Evolutionary conservation across 2,888 invertebrate genomes (phyloP).

Genomic region (Phlogophora meticulosa): DNA sequence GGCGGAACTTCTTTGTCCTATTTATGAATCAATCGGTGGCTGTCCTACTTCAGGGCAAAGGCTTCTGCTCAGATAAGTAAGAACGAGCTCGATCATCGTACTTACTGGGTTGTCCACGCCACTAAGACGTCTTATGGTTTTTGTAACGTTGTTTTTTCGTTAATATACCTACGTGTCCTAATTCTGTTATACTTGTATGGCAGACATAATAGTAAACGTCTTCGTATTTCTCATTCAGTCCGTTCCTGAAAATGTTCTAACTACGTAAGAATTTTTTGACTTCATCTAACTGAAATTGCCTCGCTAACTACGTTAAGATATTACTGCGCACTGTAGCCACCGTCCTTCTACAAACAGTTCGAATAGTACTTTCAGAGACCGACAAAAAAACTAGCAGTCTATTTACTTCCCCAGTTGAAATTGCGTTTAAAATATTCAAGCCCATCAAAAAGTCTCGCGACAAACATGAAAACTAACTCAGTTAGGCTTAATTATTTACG

Average conservation of each 20-base stretch:
- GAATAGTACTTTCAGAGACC: background rate
- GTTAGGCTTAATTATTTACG: slow-evolving; percentile 45
- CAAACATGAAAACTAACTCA: slow-evolving; percentile 44
- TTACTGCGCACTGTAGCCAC: background rate
- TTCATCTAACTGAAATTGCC: background rate
- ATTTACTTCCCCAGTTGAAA: slow-evolving; percentile 13
- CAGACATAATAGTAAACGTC: too few species aligned
- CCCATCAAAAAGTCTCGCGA: slow-evolving; percentile 36
- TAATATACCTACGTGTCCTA: background rate
- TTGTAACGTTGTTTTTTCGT: too few species aligned
- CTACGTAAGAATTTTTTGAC: background rate
- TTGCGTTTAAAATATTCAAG: slow-evolving; percentile 49
- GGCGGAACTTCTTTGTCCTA: background rate
- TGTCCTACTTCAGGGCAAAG: background rate
- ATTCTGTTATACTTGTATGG: too few species aligned
- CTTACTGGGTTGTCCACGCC: background rate
- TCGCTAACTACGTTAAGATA: too few species aligned
- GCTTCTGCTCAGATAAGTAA: background rate
- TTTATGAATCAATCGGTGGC: slow-evolving; percentile 6
- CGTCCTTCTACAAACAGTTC: background rate
- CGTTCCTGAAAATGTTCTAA: too few species aligned
- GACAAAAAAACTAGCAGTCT: background rate
- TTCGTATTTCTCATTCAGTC: background rate
- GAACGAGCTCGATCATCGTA: background rate
- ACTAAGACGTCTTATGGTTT: background rate